Conservation (phyloP, 2,797 vertebrate genomes). For the Micrastur ruficollis region DNA sequence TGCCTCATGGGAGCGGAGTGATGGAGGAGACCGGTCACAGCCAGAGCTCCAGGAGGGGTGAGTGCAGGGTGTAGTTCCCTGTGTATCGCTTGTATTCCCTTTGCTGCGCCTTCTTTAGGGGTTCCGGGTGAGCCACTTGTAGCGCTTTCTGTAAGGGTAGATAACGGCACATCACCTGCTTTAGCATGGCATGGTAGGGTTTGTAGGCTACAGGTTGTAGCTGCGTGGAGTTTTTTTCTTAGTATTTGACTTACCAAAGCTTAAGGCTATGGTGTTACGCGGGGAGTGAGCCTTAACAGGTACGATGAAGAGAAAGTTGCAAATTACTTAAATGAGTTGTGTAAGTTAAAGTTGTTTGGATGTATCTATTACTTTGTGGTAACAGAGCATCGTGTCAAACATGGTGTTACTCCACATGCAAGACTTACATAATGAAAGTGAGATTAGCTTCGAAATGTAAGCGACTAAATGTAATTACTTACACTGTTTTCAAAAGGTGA, state of each 20-base stretch:
- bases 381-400: neutral
- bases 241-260: neutral
- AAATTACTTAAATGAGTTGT: neutral
- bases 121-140: neutral
- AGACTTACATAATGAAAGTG: neutral
- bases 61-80: rapidly evolving
- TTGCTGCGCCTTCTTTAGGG: neutral
- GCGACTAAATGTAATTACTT: neutral
- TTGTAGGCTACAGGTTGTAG: neutral
- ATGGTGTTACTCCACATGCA: rapidly evolving
- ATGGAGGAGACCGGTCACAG: rapidly evolving
- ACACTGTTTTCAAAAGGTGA: neutral
- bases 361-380: neutral
- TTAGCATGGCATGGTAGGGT: rapidly evolving
- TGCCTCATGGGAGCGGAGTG: rapidly evolving
- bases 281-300: too few relatives aligned
- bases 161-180: rapidly evolving
- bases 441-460: neutral
- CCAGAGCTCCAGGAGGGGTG: rapidly evolving
- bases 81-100: rapidly evolving
- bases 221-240: rapidly evolving
- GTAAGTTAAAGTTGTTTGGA: neutral
- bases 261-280: neutral
- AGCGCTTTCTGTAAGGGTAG: neutral
- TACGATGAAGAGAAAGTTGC: neutral